Conservation (phyloP, 1,140 invertebrate genomes). For the Scaptodrosophila lebanonensis region DNA sequence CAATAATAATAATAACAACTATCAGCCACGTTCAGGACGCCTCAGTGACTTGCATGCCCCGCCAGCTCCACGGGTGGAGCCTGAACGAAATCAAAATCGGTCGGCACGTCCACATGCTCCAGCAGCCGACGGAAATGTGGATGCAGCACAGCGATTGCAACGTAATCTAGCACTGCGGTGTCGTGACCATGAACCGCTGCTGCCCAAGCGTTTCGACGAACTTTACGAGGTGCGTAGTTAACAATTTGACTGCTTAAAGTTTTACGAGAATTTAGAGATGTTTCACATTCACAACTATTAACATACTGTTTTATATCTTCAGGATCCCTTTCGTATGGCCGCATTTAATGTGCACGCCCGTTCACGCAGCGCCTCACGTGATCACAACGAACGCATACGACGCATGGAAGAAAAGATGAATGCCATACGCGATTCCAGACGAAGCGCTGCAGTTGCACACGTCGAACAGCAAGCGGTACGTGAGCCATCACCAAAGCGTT, state of each 20-base stretch:
- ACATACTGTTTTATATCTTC: background rate
- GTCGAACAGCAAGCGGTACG: slow-evolving; percentile 51
- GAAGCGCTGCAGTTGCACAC: slow-evolving; percentile 53
- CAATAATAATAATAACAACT: slow-evolving; percentile 56
- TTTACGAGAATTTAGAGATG: background rate
- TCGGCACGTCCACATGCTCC: slow-evolving; percentile 15
- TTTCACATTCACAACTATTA: background rate
- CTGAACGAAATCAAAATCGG: slow-evolving; percentile 21
- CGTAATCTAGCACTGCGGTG: slow-evolving; percentile 69
- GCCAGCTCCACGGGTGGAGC: slow-evolving; percentile 14
- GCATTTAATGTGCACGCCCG: slow-evolving; percentile 71
- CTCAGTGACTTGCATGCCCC: slow-evolving; percentile 61
- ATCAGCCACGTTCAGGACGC: slow-evolving; percentile 61
- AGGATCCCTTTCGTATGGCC: slow-evolving; percentile 76
- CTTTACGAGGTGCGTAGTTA: slow-evolving; percentile 58
- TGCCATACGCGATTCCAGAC: slow-evolving; percentile 66
- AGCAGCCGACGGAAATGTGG: slow-evolving; percentile 50
- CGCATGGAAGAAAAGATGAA: slow-evolving; percentile 77
- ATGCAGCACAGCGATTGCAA: slow-evolving; percentile 67
- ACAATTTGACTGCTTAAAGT: too few relatives aligned
- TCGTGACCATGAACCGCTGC: slow-evolving; percentile 66
- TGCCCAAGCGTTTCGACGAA: slow-evolving; percentile 74
- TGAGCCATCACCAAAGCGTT: slow-evolving; percentile 77
- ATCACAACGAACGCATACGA: slow-evolving; percentile 72
- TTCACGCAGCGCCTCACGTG: slow-evolving; percentile 61